Conservation (phyloP, 2,888 invertebrate species). For the Leucania comma region DNA sequence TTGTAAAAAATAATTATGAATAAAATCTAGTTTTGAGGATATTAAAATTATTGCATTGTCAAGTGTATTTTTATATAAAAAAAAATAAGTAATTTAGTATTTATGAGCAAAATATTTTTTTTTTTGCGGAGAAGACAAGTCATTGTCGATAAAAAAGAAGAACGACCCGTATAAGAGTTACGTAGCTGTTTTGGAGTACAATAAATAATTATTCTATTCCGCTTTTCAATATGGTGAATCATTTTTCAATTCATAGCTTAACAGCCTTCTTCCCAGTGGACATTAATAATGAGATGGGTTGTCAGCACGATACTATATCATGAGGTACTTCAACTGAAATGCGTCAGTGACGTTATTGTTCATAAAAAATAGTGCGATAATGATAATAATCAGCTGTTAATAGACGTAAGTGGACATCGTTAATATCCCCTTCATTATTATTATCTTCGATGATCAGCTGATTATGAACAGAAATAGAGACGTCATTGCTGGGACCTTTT, state of each 20-base stretch:
- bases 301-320: conserved; percentile 18
- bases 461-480: conserved; percentile 19
- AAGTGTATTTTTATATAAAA: too few species aligned
- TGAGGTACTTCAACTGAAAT: conserved; percentile 22
- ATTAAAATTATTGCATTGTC: too few species aligned
- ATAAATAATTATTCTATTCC: neutral
- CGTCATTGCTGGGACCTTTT: conserved; percentile 3
- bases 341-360: conserved; percentile 27
- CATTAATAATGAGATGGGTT: conserved; percentile 14
- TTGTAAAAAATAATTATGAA: too few species aligned
- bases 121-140: too few species aligned
- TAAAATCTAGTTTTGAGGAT: too few species aligned
- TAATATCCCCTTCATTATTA: conserved; percentile 20
- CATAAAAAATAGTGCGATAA: conserved; percentile 43
- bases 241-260: neutral
- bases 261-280: neutral
- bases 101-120: too few species aligned
- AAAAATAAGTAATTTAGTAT: too few species aligned
- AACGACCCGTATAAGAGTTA: too few species aligned
- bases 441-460: conserved; percentile 36
- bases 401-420: conserved; percentile 24
- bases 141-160: too few species aligned
- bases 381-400: conserved; percentile 41
- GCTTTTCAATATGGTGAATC: neutral
- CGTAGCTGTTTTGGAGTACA: too few species aligned